A percentile compares a stretch with the other conserved stretches of the same genome.
Evolutionary conservation across 2,888 invertebrate species (phyloP).

Genomic region (Piscicola geometra): DNA sequence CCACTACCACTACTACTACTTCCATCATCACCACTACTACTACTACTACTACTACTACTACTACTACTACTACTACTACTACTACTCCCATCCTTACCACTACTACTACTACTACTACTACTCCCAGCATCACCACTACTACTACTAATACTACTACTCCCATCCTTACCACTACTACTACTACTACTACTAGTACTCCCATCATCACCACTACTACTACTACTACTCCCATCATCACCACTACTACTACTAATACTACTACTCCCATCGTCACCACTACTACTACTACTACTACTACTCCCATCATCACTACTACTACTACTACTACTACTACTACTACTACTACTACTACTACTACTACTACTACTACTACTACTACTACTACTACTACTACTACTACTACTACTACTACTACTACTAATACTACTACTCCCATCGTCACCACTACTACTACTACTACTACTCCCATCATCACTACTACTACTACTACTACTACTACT

Average conservation of each 20-base stretch:
- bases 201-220: too few species aligned
- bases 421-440: background rate
- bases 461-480: background rate
- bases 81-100: background rate
- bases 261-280: background rate
- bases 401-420: background rate
- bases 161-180: too few species aligned
- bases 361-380: background rate
- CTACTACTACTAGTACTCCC: conserved; percentile 1
- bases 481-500: background rate
- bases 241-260: too few species aligned
- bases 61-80: background rate
- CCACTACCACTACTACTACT: background rate
- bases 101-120: background rate
- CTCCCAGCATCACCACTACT: background rate
- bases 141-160: background rate
- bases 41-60: background rate
- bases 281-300: background rate
- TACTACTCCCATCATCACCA: background rate
- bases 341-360: background rate
- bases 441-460: background rate
- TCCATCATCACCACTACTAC: background rate
- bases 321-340: background rate
- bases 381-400: background rate
- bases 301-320: background rate